These are phyloP conservation scores for Drepana arcuata DNA, from an alignment of 1,140 invertebrate genomes.

Conservation along the genomic window DNA sequence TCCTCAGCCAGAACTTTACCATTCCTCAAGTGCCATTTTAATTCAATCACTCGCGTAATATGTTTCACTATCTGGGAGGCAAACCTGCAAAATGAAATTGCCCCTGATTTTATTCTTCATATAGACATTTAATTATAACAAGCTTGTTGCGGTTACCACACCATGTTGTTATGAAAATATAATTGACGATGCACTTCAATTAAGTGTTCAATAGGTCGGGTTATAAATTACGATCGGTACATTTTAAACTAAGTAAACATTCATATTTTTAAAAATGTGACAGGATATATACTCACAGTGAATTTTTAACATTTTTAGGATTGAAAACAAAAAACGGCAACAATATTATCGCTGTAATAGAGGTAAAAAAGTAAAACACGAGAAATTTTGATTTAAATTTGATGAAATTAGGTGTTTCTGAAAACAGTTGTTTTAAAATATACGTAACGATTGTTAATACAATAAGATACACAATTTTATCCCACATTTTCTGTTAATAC, in stretches of 20 bases:
- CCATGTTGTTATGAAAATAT: too few relatives aligned
- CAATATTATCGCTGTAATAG: constrained; percentile 48
- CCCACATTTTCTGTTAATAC: constrained; percentile 62
- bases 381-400: constrained; percentile 70
- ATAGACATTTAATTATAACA: too few relatives aligned
- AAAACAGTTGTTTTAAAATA: constrained; percentile 63
- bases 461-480: constrained; percentile 55
- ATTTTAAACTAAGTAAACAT: too few relatives aligned
- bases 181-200: too few relatives aligned
- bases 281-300: constrained; percentile 48
- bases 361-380: constrained; percentile 63
- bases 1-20: constrained; percentile 84
- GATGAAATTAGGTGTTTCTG: constrained; percentile 62
- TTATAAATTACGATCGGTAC: too few relatives aligned
- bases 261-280: too few relatives aligned
- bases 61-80: constrained; percentile 64
- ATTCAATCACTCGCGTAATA: constrained; percentile 81
- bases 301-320: constrained; percentile 67
- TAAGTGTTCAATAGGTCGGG: too few relatives aligned
- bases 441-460: constrained; percentile 51
- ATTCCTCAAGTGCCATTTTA: constrained; percentile 86
- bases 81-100: constrained; percentile 55
- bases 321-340: constrained; percentile 68
- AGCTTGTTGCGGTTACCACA: too few relatives aligned
- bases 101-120: too few relatives aligned